These are phyloP conservation scores for Spicauda simplicius DNA, from an alignment of 2,888 invertebrate genomes.

Conservation along the genomic window DNA sequence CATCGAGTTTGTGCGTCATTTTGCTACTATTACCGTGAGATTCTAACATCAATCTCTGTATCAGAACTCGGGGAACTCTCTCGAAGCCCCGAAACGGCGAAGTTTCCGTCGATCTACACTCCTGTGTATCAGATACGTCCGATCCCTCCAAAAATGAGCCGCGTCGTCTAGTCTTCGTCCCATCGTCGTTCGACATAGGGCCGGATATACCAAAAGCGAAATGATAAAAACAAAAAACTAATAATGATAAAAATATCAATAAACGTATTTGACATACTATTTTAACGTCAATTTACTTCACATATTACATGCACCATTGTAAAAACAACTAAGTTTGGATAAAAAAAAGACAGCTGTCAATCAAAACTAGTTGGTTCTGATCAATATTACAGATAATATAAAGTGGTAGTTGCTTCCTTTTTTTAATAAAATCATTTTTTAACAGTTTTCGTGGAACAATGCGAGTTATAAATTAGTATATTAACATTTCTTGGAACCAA, in stretches of 20 bases:
- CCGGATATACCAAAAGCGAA: slow-evolving; percentile 54
- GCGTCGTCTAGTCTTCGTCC: slow-evolving; percentile 41
- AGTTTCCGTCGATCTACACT: slow-evolving; percentile 46
- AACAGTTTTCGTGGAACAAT: too few species aligned
- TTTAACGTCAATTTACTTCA: background rate
- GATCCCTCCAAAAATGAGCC: slow-evolving; percentile 17
- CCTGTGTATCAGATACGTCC: background rate
- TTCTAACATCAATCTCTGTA: slow-evolving; percentile 60
- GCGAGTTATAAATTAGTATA: too few species aligned
- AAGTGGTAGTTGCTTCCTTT: too few species aligned
- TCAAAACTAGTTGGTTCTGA: too few species aligned
- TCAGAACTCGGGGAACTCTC: slow-evolving; percentile 55
- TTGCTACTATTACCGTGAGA: slow-evolving; percentile 58
- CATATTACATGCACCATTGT: background rate
- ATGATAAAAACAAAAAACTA: slow-evolving; percentile 55
- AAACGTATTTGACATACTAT: background rate
- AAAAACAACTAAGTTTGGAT: background rate
- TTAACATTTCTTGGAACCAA: too few species aligned
- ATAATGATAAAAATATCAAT: slow-evolving; percentile 19
- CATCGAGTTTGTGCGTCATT: too few species aligned
- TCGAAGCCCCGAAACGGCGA: slow-evolving; percentile 58
- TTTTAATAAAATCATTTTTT: too few species aligned
- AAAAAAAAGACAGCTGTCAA: slow-evolving; percentile 1
- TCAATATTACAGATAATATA: too few species aligned
- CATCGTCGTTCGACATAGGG: slow-evolving; percentile 63